Base-by-base conservation (phyloP, 1,140 invertebrate species). In the Drosophila bocki region DNA sequence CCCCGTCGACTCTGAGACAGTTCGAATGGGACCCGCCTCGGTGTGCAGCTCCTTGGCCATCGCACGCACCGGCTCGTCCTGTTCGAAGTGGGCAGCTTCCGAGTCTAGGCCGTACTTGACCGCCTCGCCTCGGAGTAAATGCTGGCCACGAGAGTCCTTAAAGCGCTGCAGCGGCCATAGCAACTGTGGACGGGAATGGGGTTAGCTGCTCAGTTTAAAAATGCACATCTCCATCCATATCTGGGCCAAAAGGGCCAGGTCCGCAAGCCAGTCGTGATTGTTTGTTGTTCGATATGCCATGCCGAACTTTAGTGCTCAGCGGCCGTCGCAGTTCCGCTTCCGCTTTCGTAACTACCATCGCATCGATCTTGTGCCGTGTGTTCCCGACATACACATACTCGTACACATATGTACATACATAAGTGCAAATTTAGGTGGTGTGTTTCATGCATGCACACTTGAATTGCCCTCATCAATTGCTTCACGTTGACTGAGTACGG, bases 151-250 rank as follows among this genome's bases (percentile, higher is more conserved):
- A 1, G 95, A 95, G 79, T 95, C 95, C 62, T 94, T 94, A 70
- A 95, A 94, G 53, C 94, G 94, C 95, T 96, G 95, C 90, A 96
- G 95, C 91, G 95, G 95, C 95, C 95, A 96, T 80, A 96, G 94
- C 91, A 94, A 94, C 96, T 96, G 75, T 70, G 51, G 37, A 29
- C 12, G 62, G 47, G 26, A 61, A 17, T 53, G 58, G 50, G 48
- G 54, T 59, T 85, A 41, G 67, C 41, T 70, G 71, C 45, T 35
- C 60, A 48, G 33, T 45, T 47, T 19, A n/a, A 39, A 69, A 61
- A 60, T 32, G 41, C 54, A 35, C 57, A 45, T 45, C 17, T 29
- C n/a, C 17, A 65, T 39, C 11, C 56, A 17, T 22, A 51, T 41
- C 70, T 19, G 42, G 39, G 41, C 17, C 29, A 53, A 51, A 33